A percentile compares a stretch with the other conserved stretches of the same genome.
phyloP scores from a whole-genome alignment of 2,888 invertebrate genomes.

The Ceramica pisi region DNA sequence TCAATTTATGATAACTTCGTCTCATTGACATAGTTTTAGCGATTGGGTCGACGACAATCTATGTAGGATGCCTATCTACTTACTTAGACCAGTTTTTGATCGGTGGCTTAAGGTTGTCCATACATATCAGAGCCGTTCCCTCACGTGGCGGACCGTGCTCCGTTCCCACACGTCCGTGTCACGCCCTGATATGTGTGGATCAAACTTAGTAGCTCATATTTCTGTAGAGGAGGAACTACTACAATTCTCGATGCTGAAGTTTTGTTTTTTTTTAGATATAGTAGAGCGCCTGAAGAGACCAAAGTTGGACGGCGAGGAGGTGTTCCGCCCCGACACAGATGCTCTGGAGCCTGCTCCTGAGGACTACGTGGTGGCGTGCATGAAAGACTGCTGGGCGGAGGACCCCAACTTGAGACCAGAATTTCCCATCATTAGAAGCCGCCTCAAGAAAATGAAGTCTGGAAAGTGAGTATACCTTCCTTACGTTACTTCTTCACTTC shows the following conservation, averaged over 20 bases:
- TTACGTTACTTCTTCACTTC: neutral
- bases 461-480: slow-evolving; percentile 93
- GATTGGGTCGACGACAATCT: no score
- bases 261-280: slow-evolving; percentile 92
- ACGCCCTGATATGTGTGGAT: no score
- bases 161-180: no score
- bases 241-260: slow-evolving; percentile 2
- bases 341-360: slow-evolving; percentile 93
- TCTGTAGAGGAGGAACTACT: no score
- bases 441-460: slow-evolving; percentile 97
- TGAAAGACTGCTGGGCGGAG: slow-evolving; percentile 97
- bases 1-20: neutral
- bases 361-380: slow-evolving; percentile 95
- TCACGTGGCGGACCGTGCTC: no score
- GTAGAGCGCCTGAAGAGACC: slow-evolving; percentile 95
- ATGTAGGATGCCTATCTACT: no score
- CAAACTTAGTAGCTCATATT: no score
- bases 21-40: neutral
- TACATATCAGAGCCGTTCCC: no score
- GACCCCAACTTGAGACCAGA: slow-evolving; percentile 96
- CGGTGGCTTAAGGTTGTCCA: no score
- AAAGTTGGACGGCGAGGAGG: slow-evolving; percentile 92
- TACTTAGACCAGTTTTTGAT: no score
- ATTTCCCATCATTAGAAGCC: slow-evolving; percentile 94
- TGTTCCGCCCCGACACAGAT: slow-evolving; percentile 95